These are phyloP conservation scores for Omphaloscelis lunosa DNA, from an alignment of 2,888 invertebrate species.

Conservation along the genomic window DNA sequence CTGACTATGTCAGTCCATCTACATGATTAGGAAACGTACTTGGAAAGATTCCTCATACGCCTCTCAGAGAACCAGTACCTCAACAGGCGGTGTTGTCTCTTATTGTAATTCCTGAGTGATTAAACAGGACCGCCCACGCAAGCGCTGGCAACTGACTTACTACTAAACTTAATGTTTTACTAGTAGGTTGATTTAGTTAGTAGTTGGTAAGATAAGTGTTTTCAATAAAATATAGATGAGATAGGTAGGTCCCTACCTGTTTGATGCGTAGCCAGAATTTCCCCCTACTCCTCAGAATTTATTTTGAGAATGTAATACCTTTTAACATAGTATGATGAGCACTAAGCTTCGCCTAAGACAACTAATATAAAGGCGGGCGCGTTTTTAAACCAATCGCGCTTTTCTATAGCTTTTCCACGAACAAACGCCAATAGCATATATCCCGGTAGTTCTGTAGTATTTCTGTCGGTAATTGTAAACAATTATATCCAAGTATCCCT, in stretches of 20 bases:
- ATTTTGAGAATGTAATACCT: background rate
- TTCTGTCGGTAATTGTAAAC: slow-evolving; percentile 36
- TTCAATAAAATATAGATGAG: background rate
- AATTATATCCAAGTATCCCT: slow-evolving; percentile 59
- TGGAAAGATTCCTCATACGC: background rate
- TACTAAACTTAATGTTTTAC: background rate
- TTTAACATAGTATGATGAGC: background rate
- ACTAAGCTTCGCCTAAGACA: background rate
- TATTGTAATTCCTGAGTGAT: slow-evolving; percentile 11
- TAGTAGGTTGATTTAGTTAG: background rate
- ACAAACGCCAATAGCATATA: background rate
- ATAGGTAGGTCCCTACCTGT: background rate
- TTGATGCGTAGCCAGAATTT: background rate
- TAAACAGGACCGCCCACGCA: slow-evolving; percentile 17
- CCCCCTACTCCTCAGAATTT: background rate
- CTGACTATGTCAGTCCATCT: background rate
- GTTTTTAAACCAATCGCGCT: background rate
- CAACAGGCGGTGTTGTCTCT: background rate
- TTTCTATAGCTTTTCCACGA: background rate
- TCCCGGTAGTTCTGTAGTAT: slow-evolving; percentile 6
- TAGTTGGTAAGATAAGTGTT: background rate
- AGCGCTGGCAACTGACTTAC: background rate
- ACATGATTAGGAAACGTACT: background rate
- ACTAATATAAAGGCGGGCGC: background rate
- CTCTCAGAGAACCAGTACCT: slow-evolving; percentile 4